These are phyloP conservation scores for Petrolisthes cinctipes DNA, from an alignment of 2,888 invertebrate species.

Conservation along the genomic window DNA sequence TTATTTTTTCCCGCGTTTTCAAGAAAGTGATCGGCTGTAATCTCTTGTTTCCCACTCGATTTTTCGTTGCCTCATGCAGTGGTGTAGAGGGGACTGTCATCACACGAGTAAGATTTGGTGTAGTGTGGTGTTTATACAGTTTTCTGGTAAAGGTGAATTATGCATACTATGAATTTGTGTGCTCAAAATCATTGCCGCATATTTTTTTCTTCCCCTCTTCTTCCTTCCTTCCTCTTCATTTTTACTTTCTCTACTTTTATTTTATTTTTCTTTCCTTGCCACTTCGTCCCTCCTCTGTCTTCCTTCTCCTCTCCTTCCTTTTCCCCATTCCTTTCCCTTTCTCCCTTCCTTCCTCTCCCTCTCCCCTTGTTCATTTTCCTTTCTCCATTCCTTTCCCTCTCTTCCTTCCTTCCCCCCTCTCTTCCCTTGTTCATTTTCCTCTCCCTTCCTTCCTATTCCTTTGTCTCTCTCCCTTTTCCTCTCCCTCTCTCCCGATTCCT, in stretches of 20 bases:
- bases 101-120: no score
- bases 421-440: background rate
- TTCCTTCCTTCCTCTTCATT: background rate
- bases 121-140: no score
- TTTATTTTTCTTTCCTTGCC: slow-evolving; percentile 12
- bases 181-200: no score
- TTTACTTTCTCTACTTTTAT: slow-evolving; percentile 12
- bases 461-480: background rate
- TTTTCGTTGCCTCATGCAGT: no score
- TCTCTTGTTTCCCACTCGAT: no score
- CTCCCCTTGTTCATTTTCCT: background rate
- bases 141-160: no score
- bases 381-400: background rate
- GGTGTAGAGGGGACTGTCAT: no score
- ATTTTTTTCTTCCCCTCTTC: background rate
- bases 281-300: slow-evolving; percentile 7
- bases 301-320: background rate
- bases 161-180: no score
- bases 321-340: background rate
- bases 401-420: background rate
- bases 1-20: no score
- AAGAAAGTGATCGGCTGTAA: no score
- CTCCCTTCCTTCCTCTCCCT: background rate
- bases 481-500: background rate
- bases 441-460: background rate